These are phyloP conservation scores for Dyspetes luteomarginatus DNA, from an alignment of 2,888 invertebrate genomes.

Conservation along the genomic window DNA sequence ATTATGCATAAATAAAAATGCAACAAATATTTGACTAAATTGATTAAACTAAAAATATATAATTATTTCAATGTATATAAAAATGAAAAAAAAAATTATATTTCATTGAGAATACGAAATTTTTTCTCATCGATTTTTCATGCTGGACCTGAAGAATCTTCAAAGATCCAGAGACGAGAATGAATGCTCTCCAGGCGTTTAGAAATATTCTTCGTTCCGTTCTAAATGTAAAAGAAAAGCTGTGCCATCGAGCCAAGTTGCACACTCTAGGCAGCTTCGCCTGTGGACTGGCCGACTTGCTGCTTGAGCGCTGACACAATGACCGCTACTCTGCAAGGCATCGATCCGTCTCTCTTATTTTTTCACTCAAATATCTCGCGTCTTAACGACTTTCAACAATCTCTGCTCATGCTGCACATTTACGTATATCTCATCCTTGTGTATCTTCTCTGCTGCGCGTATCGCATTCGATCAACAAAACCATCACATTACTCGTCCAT, in stretches of 20 bases:
- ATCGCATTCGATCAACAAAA: too few relatives aligned
- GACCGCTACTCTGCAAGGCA: conserved; percentile 30
- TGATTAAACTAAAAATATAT: too few relatives aligned
- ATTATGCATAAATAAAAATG: too few relatives aligned
- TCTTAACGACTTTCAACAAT: conserved; percentile 18
- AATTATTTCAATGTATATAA: conserved; percentile 20
- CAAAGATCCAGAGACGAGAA: conserved; percentile 47
- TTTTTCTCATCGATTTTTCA: background rate
- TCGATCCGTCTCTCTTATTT: background rate
- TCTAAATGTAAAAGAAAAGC: conserved; percentile 52
- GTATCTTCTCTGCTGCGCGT: background rate
- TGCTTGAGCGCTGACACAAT: conserved; percentile 39
- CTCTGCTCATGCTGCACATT: background rate
- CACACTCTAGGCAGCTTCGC: background rate
- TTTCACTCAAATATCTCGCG: conserved; percentile 33
- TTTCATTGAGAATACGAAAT: background rate
- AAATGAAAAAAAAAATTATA: conserved; percentile 44
- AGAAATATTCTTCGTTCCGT: conserved; percentile 64
- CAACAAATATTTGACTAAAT: too few relatives aligned
- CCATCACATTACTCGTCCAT: background rate
- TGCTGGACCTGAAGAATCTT: background rate
- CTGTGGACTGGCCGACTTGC: conserved; percentile 17
- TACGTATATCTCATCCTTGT: background rate
- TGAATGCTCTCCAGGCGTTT: conserved; percentile 24
- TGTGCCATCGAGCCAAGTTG: background rate